A percentile compares a stretch with the other conserved stretches of the same genome.
Evolutionary conservation across 2,888 invertebrate genomes (phyloP).

Genomic region (Lissocephala sabroskyi): DNA sequence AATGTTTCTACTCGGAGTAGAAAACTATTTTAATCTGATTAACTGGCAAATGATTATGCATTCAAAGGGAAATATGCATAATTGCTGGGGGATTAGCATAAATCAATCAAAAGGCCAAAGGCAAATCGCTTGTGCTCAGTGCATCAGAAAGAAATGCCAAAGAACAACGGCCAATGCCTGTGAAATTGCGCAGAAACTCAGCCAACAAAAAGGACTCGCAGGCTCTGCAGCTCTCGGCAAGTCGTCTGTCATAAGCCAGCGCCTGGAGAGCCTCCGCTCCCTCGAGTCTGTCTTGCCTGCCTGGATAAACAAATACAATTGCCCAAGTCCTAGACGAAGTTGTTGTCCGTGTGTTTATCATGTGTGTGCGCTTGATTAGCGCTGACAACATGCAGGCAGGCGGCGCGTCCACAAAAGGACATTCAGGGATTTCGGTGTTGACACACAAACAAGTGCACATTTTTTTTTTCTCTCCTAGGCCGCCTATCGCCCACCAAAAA

Average conservation of each 20-base stretch:
- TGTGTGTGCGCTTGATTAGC: slow-evolving; percentile 67
- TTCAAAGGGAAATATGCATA: slow-evolving; percentile 25
- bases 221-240: slow-evolving; percentile 2
- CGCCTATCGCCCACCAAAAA: no score
- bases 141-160: no score
- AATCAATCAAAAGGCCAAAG: slow-evolving; percentile 42
- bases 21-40: slow-evolving; percentile 21
- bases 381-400: slow-evolving; percentile 63
- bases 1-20: slow-evolving; percentile 46
- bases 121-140: no score
- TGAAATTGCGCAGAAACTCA: slow-evolving; percentile 41
- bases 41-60: slow-evolving; percentile 1
- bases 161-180: slow-evolving; percentile 20
- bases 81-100: slow-evolving; percentile 44
- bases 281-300: no score
- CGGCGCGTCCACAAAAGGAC: slow-evolving; percentile 3
- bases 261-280: no score
- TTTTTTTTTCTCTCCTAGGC: slow-evolving; percentile 29
- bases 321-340: slow-evolving; percentile 38
- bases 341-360: slow-evolving; percentile 48
- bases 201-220: slow-evolving; percentile 6
- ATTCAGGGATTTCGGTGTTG: slow-evolving; percentile 22
- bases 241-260: no score
- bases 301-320: slow-evolving; percentile 54
- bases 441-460: slow-evolving; percentile 59